Conservation (phyloP, 2,113 vertebrate species). For the Atlantisia rogersi region DNA sequence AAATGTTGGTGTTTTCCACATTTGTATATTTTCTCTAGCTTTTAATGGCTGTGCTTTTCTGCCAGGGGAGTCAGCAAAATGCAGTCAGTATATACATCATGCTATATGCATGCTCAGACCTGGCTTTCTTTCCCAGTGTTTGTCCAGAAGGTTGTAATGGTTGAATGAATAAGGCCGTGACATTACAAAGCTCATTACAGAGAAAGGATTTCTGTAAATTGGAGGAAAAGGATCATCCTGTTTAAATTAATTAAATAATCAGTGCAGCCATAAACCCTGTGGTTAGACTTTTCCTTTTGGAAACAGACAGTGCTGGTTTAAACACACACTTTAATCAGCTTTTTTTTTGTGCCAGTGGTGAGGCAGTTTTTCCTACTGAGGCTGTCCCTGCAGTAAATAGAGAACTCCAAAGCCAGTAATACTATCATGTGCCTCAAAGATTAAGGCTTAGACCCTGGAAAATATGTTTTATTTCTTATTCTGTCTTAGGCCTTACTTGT, state of each 20-base stretch:
- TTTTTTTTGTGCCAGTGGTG: background rate
- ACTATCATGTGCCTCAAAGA: background rate
- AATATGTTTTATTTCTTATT: background rate
- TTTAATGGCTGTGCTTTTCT: background rate
- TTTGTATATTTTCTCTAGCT: background rate
- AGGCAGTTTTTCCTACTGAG: background rate
- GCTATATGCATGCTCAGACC: background rate
- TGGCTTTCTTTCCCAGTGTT: background rate
- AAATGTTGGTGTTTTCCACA: background rate
- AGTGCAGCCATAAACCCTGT: background rate
- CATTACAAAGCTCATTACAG: background rate
- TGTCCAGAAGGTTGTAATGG: background rate
- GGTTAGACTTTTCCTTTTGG: background rate
- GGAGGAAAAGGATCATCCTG: background rate
- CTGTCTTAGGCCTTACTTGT: background rate
- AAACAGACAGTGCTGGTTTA: background rate
- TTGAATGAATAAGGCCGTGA: background rate
- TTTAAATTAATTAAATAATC: background rate
- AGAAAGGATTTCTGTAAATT: background rate
- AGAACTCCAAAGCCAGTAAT: background rate
- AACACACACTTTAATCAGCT: rapidly evolving
- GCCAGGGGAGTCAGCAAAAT: background rate
- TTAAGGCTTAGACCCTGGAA: background rate
- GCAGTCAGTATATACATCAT: rapidly evolving
- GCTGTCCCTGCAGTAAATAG: background rate